Evolutionary conservation across 1,140 invertebrate species (phyloP), one percentile per base, ranked within the genome.

Genomic region (Lucilia sericata): DNA sequence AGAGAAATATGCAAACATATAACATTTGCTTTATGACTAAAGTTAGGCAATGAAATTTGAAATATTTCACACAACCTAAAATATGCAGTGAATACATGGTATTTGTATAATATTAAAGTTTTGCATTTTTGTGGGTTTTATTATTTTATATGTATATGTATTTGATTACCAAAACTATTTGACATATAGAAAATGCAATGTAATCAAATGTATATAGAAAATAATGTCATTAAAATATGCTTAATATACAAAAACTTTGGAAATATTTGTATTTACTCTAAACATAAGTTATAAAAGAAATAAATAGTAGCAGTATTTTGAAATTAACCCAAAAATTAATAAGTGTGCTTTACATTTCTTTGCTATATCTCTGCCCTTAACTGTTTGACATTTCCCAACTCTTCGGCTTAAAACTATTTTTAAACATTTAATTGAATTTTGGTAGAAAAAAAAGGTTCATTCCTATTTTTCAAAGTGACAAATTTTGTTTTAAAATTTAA

Each of bases 401-500:
- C 51, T 55, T 3, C 51, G 0, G 13, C 51, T 55, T 12, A 55
- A 55, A 55, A 55, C 17, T 55, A 55, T 55, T 55, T 55, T 70
- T 70, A 25, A 70, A 25, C n/a, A 70, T 70, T 70, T 70, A 70
- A 70, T 21, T 21, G n/a, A 70, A 70, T 21, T 49, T 55, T 55
- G n/a, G 4, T n/a, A 2, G 14, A 60, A 60, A 60, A n/a, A 70
- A 70, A 70, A 25, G 19, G 8, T 12, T 70, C 19, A 10, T 70
- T 19, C 2, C n/a, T 19, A 19, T 21, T 70, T 60, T 17, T 8
- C 0, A 21, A 12, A 70, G 65, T 70, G 65, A 70, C 2, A 70
- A 70, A 70, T 70, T 65, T 70, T 70, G 17, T 70, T 70, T 21
- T 70, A 25, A 70, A 70, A 70, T 70, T 70, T 19, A 70, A 70